phyloP scores from a whole-genome alignment of 2,113 vertebrate genomes.

The Bubo bubo region DNA sequence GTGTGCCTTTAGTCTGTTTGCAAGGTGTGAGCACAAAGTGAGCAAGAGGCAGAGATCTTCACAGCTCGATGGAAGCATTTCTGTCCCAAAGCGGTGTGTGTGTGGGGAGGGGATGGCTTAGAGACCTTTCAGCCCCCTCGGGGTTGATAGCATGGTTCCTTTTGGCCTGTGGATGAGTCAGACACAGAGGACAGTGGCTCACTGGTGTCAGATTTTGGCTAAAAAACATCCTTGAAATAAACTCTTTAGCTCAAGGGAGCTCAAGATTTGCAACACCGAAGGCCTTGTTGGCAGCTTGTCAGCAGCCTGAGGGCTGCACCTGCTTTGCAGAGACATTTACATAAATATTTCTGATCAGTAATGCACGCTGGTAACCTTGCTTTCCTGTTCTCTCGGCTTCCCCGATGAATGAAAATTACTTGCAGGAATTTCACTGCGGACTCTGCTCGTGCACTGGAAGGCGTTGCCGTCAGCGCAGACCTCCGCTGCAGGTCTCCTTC shows the following conservation, averaged over 20 bases:
- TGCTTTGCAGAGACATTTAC: background rate
- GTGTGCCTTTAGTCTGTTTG: background rate
- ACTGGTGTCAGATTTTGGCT: background rate
- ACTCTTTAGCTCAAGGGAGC: background rate
- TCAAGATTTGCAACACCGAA: background rate
- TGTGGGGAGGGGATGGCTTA: background rate
- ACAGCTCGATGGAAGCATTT: accelerated
- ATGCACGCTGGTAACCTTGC: background rate
- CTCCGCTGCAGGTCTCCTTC: accelerated
- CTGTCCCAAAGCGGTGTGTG: background rate
- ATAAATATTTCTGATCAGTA: background rate
- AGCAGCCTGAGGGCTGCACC: constrained; percentile 12
- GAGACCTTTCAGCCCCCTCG: background rate
- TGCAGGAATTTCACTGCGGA: accelerated
- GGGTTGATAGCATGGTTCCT: accelerated
- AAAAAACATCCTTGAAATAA: background rate
- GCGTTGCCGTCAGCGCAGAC: accelerated
- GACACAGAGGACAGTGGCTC: background rate
- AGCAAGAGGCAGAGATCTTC: background rate
- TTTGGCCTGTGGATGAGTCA: background rate
- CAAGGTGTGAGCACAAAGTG: background rate
- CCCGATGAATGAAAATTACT: accelerated
- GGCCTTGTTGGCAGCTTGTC: background rate
- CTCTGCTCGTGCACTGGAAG: accelerated
- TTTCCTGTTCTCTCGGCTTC: background rate